A percentile compares a stretch with the other conserved stretches of the same genome.
phyloP scores from a whole-genome alignment of 2,888 invertebrate genomes.

The Physocephala rufipes region DNA sequence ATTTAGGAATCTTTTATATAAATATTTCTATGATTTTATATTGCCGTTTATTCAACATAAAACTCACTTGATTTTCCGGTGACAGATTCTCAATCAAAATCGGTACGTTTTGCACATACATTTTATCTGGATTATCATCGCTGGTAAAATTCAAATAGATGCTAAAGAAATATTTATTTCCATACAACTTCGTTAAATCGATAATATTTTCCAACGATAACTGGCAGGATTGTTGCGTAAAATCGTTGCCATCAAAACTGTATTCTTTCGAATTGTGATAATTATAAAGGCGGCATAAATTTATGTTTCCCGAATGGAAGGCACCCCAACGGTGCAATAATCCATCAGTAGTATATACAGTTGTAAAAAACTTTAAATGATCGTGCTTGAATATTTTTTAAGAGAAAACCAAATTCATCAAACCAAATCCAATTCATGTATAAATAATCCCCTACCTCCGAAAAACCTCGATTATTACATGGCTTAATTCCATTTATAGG shows the following conservation, averaged over 20 bases:
- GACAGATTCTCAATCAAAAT: slow-evolving; percentile 59
- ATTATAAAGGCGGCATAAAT: slow-evolving; percentile 52
- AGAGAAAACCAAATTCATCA: slow-evolving; percentile 7
- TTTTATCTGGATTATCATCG: slow-evolving; percentile 41
- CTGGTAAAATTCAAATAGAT: slow-evolving; percentile 61
- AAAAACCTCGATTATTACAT: neutral
- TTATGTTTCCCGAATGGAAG: slow-evolving; percentile 53
- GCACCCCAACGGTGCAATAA: slow-evolving; percentile 54
- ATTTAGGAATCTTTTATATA: too few relatives aligned
- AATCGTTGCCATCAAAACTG: slow-evolving; percentile 42
- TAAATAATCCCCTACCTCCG: slow-evolving; percentile 16
- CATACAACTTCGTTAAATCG: slow-evolving; percentile 52
- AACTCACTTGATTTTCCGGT: slow-evolving; percentile 57
- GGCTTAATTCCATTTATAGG: slow-evolving; percentile 37
- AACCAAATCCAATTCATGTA: neutral
- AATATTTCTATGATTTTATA: too few relatives aligned
- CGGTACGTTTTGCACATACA: slow-evolving; percentile 57
- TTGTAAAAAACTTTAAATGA: slow-evolving; percentile 50
- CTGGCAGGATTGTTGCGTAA: slow-evolving; percentile 49
- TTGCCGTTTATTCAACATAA: neutral
- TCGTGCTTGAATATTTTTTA: slow-evolving; percentile 29
- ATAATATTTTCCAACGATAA: slow-evolving; percentile 59
- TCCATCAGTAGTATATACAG: slow-evolving; percentile 54
- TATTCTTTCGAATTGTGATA: neutral
- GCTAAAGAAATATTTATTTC: slow-evolving; percentile 55